Evolutionary conservation across 2,888 invertebrate genomes (phyloP).

Genomic region (Agrochola lota): DNA sequence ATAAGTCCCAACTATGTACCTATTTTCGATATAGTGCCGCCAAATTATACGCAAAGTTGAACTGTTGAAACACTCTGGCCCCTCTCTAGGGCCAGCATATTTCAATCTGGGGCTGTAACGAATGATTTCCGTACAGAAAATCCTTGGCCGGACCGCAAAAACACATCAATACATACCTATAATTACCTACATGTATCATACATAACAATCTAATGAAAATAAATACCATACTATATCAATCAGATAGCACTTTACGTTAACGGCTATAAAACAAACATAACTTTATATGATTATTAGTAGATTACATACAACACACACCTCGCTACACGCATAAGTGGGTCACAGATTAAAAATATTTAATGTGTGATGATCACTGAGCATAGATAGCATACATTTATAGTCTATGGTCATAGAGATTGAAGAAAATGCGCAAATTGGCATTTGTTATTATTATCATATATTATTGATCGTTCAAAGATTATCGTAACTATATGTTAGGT

Average conservation of each 20-base stretch:
- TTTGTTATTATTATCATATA: conserved; percentile 16
- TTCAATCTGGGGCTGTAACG: background rate
- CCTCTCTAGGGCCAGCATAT: background rate
- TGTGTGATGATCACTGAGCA: background rate
- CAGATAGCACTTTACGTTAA: conserved; percentile 11
- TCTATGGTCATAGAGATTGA: conserved; percentile 10
- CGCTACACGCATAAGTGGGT: conserved; percentile 30
- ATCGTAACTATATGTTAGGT: background rate
- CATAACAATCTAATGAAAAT: conserved; percentile 3
- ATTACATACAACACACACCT: conserved; percentile 25
- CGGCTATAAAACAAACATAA: conserved; percentile 3
- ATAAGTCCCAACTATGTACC: background rate
- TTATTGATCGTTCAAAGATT: conserved; percentile 21
- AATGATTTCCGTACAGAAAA: conserved; percentile 6
- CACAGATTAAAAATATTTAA: conserved; percentile 28
- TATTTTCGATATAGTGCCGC: too few relatives aligned
- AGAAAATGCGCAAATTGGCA: conserved; percentile 20
- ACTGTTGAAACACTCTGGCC: background rate
- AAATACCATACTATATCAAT: conserved; percentile 15
- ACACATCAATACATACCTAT: background rate
- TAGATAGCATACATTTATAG: conserved; percentile 19
- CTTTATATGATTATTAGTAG: conserved; percentile 19
- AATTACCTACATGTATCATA: background rate
- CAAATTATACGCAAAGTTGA: background rate
- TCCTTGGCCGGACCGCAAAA: background rate